Conservation (phyloP, 2,797 vertebrate species). For the Silurus aristotelis region DNA sequence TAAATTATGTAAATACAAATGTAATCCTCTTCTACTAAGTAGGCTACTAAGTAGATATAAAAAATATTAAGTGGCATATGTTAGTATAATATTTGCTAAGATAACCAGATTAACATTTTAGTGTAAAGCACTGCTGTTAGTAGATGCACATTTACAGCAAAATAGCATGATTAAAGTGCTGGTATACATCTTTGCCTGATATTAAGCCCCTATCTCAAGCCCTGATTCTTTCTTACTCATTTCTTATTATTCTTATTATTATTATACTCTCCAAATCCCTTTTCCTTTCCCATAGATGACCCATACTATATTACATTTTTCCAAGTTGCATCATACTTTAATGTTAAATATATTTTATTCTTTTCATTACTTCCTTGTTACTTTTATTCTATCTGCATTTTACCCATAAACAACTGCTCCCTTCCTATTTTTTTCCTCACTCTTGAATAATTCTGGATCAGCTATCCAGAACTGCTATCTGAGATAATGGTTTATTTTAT, state of each 20-base stretch:
- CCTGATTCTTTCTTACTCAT: background rate
- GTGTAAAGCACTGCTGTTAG: background rate
- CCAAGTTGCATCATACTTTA: conserved; percentile 1
- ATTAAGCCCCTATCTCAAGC: conserved; percentile 41
- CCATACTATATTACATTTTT: background rate
- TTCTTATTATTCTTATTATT: conserved; percentile 15
- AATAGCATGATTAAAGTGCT: background rate
- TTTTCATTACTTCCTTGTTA: conserved; percentile 8
- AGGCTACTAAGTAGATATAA: conserved; percentile 10
- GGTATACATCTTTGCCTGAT: conserved; percentile 7
- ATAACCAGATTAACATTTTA: conserved; percentile 6
- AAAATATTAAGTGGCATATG: background rate
- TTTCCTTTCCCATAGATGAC: background rate
- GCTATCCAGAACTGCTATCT: background rate
- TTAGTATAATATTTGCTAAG: background rate
- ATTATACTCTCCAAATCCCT: background rate
- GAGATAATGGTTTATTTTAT: conserved; percentile 9
- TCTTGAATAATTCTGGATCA: conserved; percentile 14
- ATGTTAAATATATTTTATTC: background rate
- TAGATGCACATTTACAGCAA: conserved; percentile 17
- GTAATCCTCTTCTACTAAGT: background rate
- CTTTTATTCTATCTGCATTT: background rate
- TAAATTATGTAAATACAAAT: conserved; percentile 3
- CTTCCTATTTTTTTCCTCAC: conserved; percentile 20
- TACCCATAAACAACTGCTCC: conserved; percentile 11